Conservation (phyloP, 2,888 invertebrate genomes). For the Digitonthophagus gazella region DNA sequence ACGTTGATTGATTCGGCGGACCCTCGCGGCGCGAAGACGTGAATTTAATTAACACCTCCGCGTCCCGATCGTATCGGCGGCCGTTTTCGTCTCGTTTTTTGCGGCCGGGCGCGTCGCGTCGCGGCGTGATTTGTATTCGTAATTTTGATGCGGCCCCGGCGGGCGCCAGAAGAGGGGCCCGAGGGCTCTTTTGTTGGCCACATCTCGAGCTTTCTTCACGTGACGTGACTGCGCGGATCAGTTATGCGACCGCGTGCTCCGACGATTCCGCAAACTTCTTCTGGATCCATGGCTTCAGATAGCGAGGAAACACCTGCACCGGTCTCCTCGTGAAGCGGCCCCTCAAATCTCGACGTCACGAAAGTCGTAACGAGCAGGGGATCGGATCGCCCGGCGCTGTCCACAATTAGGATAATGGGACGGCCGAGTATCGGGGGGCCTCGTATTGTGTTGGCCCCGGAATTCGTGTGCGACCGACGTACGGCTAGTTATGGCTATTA, state of each 20-base stretch:
- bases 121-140: not conserved
- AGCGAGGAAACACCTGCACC: not conserved
- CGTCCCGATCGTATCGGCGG: not conserved
- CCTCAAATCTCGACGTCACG: not conserved
- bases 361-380: not conserved
- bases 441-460: not conserved
- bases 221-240: not conserved
- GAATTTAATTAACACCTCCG: not conserved
- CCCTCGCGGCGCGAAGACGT: not conserved
- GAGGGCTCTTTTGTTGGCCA: not conserved
- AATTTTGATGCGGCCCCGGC: not conserved
- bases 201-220: not conserved
- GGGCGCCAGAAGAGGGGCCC: too few relatives aligned
- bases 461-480: not conserved
- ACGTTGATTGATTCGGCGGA: not conserved
- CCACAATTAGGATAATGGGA: not conserved
- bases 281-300: not conserved
- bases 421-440: not conserved
- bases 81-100: not conserved
- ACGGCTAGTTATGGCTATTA: not conserved
- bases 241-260: not conserved
- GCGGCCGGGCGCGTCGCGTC: not conserved
- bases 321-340: not conserved
- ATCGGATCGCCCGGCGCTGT: not conserved
- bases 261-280: not conserved